Conservation (phyloP, 2,797 vertebrate genomes). For the Notoglanidium macrostoma region DNA sequence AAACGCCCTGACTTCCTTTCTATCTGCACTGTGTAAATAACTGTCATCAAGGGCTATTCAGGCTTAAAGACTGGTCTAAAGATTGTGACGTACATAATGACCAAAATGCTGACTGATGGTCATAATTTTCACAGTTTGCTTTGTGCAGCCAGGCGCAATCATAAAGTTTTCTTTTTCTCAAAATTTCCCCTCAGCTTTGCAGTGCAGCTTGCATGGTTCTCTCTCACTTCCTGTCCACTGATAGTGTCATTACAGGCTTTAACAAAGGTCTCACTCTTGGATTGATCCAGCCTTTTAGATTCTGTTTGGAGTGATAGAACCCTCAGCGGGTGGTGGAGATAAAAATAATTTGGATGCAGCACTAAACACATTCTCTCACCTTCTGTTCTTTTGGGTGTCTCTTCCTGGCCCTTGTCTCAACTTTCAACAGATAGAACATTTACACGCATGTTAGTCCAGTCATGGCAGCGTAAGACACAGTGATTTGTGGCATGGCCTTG, state of each 20-base stretch:
- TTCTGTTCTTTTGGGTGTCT: background rate
- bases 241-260: background rate
- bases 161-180: background rate
- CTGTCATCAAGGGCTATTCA: slow-evolving; percentile 52
- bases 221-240: background rate
- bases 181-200: background rate
- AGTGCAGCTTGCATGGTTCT: background rate
- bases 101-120: slow-evolving; percentile 15
- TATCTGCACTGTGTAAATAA: slow-evolving; percentile 36
- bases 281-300: slow-evolving; percentile 9
- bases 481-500: background rate
- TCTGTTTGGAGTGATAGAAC: background rate
- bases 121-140: slow-evolving; percentile 18
- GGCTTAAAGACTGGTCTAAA: slow-evolving; percentile 34
- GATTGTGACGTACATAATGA: background rate
- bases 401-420: background rate
- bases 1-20: slow-evolving; percentile 20
- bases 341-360: slow-evolving; percentile 44
- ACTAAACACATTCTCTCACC: slow-evolving; percentile 49
- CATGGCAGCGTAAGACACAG: background rate
- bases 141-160: slow-evolving; percentile 8
- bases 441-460: background rate
- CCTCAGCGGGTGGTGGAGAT: slow-evolving; percentile 10
- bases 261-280: slow-evolving; percentile 14
- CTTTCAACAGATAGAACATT: background rate